Evolutionary conservation across 2,888 invertebrate genomes (phyloP).

Genomic region (Argyresthia goedartella): DNA sequence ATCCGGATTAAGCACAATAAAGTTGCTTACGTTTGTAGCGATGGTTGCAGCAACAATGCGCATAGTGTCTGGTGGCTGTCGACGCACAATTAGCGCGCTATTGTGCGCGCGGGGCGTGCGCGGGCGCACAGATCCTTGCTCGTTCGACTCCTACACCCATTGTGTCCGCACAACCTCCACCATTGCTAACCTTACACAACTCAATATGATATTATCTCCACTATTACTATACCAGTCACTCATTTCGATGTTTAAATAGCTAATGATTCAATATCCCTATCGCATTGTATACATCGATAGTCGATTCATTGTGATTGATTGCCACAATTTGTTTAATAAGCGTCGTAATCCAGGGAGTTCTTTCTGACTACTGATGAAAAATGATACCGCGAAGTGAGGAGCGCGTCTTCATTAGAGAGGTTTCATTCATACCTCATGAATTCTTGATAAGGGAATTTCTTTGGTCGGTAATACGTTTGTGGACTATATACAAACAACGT

Average conservation of each 20-base stretch:
- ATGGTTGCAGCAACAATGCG: neutral
- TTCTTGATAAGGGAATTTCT: constrained; percentile 1
- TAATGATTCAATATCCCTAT: constrained; percentile 42
- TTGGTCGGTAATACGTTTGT: neutral
- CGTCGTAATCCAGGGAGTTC: constrained; percentile 31
- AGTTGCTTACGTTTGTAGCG: no score
- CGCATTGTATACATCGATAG: constrained; percentile 20
- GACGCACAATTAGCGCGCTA: constrained; percentile 63
- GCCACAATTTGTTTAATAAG: constrained; percentile 30
- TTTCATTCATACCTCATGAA: neutral
- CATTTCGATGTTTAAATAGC: constrained; percentile 40
- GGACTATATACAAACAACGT: neutral
- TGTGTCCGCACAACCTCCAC: constrained; percentile 47
- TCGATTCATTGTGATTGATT: constrained; percentile 49
- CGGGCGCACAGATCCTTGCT: constrained; percentile 28
- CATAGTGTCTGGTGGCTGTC: constrained; percentile 33
- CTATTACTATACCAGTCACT: constrained; percentile 36
- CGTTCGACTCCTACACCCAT: constrained; percentile 61
- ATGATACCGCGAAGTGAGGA: constrained; percentile 14
- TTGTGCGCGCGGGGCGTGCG: constrained; percentile 40
- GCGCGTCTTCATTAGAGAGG: neutral
- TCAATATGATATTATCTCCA: constrained; percentile 55
- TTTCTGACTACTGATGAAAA: constrained; percentile 16
- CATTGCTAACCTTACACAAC: constrained; percentile 30
- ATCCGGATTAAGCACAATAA: no score